These are phyloP conservation scores for Microtus oregoni DNA, from an alignment of 2,113 vertebrate genomes.

Conservation along the genomic window DNA sequence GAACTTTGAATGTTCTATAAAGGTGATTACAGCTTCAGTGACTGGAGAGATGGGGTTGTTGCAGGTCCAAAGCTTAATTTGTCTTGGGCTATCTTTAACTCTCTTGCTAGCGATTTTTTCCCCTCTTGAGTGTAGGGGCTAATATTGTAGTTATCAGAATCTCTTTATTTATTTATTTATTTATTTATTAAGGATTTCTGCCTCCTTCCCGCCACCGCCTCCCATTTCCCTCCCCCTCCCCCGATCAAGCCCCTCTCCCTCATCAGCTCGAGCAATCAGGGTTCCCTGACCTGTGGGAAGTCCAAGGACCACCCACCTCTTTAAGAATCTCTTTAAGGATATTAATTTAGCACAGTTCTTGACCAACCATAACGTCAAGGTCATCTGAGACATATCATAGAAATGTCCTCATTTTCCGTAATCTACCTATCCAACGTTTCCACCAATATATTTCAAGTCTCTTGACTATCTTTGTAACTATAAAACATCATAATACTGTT, in stretches of 20 bases:
- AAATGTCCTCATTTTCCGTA: neutral
- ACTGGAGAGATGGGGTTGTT: neutral
- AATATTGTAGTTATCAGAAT: neutral
- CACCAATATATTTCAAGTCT: neutral
- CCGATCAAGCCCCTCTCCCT: no score
- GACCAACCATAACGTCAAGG: neutral
- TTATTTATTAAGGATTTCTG: no score
- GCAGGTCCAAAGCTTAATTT: neutral
- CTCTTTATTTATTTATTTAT: no score
- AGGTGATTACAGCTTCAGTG: neutral
- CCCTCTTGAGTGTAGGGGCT: no score
- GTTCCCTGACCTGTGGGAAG: no score
- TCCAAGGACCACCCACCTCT: no score
- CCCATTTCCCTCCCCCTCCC: no score
- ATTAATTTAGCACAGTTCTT: neutral
- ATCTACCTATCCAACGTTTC: neutral
- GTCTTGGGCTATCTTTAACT: neutral
- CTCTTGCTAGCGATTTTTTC: neutral
- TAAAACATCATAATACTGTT: neutral
- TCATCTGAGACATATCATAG: neutral
- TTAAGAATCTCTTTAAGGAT: no score
- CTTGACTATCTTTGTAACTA: neutral
- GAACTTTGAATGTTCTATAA: neutral
- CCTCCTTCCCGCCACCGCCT: no score
- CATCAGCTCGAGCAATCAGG: no score